Percentiles rank a stretch among this genome's conserved stretches.
Evolutionary conservation across 2,113 vertebrate genomes (phyloP).

Genomic region (Himantopus leucocephalus): DNA sequence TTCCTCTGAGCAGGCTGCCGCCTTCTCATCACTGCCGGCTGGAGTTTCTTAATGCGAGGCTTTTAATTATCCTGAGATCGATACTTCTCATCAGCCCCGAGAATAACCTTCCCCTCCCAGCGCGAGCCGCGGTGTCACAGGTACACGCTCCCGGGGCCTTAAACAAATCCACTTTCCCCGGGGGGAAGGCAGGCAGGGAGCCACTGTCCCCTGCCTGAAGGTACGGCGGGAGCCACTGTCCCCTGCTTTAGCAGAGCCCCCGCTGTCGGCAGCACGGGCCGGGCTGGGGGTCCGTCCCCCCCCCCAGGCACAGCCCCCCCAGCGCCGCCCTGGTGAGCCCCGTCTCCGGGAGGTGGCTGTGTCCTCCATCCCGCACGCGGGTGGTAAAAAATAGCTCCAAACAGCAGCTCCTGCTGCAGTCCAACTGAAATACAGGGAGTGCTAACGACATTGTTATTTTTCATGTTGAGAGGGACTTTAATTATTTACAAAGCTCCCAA

Average conservation of each 20-base stretch:
- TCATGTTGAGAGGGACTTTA: neutral
- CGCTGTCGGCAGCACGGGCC: accelerated
- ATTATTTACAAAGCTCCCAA: neutral
- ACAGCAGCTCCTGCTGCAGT: neutral
- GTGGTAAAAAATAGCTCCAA: accelerated
- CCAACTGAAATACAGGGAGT: neutral
- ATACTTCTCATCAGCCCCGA: neutral
- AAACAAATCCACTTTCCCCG: accelerated
- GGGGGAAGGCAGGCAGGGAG: neutral
- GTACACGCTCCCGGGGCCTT: accelerated
- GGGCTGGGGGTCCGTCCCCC: neutral
- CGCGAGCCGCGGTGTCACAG: accelerated
- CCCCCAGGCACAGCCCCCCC: neutral
- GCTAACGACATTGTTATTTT: neutral
- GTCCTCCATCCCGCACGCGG: neutral
- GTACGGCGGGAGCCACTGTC: too few relatives aligned
- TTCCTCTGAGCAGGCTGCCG: neutral
- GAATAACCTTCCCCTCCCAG: neutral
- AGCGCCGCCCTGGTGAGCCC: accelerated
- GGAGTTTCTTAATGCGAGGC: neutral
- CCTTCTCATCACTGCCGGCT: neutral
- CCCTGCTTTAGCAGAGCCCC: accelerated
- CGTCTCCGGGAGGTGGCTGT: accelerated
- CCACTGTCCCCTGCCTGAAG: too few relatives aligned
- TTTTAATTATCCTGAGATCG: constrained; percentile 4